Conservation (phyloP, 2,113 vertebrate species). For the Syngnathus typhle region DNA sequence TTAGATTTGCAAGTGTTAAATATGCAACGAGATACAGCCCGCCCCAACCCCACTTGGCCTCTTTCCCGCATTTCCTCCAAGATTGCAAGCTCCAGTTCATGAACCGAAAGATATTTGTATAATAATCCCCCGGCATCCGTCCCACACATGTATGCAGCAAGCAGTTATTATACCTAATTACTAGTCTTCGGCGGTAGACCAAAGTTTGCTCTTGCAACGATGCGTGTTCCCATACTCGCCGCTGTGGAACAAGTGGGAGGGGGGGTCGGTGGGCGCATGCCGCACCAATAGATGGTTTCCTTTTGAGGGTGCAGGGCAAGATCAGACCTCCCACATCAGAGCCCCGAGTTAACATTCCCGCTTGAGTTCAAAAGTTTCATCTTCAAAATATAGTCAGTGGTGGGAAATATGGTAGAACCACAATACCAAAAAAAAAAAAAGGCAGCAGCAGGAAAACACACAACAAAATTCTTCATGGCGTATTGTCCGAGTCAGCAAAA, state of each 20-base stretch:
- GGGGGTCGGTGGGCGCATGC: not conserved
- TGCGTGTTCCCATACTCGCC: slow-evolving; percentile 32
- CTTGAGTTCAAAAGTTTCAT: not conserved
- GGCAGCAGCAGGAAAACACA: not conserved
- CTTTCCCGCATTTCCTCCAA: slow-evolving; percentile 8
- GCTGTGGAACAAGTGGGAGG: slow-evolving; percentile 13
- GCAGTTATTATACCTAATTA: slow-evolving; percentile 19
- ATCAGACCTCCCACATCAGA: slow-evolving; percentile 6
- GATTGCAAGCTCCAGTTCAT: slow-evolving; percentile 1
- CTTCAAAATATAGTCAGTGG: not conserved
- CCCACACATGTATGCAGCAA: slow-evolving; percentile 31
- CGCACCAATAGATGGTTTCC: not conserved
- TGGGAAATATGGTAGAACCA: not conserved
- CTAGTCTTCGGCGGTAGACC: slow-evolving; percentile 29
- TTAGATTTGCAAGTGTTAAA: slow-evolving; percentile 43
- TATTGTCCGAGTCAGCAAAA: too few species aligned
- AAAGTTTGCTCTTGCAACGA: slow-evolving; percentile 32
- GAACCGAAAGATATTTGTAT: slow-evolving; percentile 2
- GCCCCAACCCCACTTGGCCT: too few species aligned
- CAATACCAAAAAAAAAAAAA: not conserved
- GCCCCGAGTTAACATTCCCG: not conserved
- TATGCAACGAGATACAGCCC: slow-evolving; percentile 41
- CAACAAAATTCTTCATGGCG: too few species aligned
- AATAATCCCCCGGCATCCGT: slow-evolving; percentile 10
- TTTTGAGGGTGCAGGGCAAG: not conserved